Evolutionary conservation across 2,797 vertebrate species (phyloP), one percentile per base, ranked within the genome.

Genomic region (Phoebastria nigripes): DNA sequence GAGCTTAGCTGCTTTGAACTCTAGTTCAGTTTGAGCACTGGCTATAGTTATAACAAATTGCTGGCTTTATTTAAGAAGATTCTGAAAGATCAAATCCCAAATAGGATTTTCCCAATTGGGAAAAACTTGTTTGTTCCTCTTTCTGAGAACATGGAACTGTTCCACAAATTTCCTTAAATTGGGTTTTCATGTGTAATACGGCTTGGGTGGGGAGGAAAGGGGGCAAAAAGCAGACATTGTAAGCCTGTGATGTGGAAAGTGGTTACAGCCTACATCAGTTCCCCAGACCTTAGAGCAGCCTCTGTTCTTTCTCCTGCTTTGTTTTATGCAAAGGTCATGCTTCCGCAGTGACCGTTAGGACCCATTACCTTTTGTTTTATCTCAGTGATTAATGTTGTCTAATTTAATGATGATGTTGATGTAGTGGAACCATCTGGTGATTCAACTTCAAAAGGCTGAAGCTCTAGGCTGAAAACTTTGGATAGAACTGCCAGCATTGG

Each of bases 1-100:
- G n/a, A 82, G 20, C 55, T 82, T 79, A 94, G 42, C 7, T 84
- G 49, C 77, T 96, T 94, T 95, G 54, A 93, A 82, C 26, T 95
- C 46, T 15, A 70, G 46, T 55, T 96, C 46, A 79, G 4, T 90
- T 84, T 76, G 70, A 93, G 46, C 21, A 25, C 62, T 62, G 33
- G 31, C 51, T 76, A 6, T 19, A 90, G 52, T 72, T 93, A 7
- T 33, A 69, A 78, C 69, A 92, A 87, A 90, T 52, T 77, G 20
- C n/a, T 89, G 63, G 26, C 62, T 90, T 66, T 69, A 73, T 81
- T 83, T 79, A 82, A 84, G 88, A 73, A 76, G 85, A 49, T 89
- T 96, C 70, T 79, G 70, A 70, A 87, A 82, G 29, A 82, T 95
- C 77, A 89, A 49, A 82, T 82, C 82, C 21, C 10, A 52, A 91